Percentiles rank a stretch among this genome's conserved stretches.
phyloP scores from a whole-genome alignment of 2,797 vertebrate genomes.

The Microcaecilia unicolor region DNA sequence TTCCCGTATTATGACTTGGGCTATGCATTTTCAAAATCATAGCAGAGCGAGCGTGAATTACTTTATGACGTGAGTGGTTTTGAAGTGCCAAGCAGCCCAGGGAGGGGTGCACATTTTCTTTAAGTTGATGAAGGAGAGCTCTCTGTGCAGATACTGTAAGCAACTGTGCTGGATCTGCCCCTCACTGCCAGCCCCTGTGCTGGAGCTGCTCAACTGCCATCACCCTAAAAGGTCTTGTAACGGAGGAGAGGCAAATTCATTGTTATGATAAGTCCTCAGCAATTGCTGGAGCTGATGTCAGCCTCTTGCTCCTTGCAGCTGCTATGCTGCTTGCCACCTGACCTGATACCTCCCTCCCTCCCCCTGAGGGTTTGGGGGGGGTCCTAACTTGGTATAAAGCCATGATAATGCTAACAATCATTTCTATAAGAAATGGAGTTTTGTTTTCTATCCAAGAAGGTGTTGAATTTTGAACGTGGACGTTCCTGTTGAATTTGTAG shows the following conservation, averaged over 20 bases:
- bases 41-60: no score
- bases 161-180: slow-evolving; percentile 8
- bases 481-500: no score
- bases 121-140: no score
- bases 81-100: no score
- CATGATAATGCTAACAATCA: slow-evolving; percentile 7
- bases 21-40: no score
- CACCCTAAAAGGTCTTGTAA: slow-evolving; percentile 16
- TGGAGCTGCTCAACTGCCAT: not conserved
- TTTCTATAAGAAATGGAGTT: slow-evolving; percentile 9
- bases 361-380: slow-evolving; percentile 4
- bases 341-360: not conserved
- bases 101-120: no score
- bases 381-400: slow-evolving; percentile 3
- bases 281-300: slow-evolving; percentile 9
- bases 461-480: slow-evolving; percentile 1
- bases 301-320: slow-evolving; percentile 6
- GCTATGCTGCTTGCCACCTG: not conserved
- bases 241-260: slow-evolving; percentile 8
- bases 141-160: no score
- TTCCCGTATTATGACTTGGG: no score
- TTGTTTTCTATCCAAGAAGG: slow-evolving; percentile 6
- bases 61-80: no score
- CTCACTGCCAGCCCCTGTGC: not conserved
- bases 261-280: slow-evolving; percentile 14